These are phyloP conservation scores for Seriola dumerili DNA, from an alignment of 2,113 vertebrate genomes.

Conservation along the genomic window DNA sequence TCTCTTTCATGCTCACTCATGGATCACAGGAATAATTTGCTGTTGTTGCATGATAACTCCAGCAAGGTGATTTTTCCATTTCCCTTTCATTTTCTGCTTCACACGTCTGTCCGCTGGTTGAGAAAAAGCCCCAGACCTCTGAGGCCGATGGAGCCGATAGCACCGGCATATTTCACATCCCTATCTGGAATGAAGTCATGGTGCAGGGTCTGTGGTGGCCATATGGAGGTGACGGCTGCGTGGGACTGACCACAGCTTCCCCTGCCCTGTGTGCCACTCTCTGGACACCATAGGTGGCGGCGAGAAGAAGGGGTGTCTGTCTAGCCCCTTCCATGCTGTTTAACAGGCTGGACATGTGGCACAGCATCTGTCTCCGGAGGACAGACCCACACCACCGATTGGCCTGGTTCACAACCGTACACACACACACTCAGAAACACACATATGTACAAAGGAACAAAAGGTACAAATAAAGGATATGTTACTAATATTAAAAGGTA, in stretches of 20 bases:
- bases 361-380: constrained; percentile 75
- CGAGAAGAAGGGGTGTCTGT: constrained; percentile 57
- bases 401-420: constrained; percentile 5
- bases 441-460: neutral
- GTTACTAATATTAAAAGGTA: neutral
- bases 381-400: constrained; percentile 33
- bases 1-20: constrained; percentile 3
- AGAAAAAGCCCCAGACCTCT: neutral
- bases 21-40: neutral
- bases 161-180: neutral
- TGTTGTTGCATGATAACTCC: constrained; percentile 5
- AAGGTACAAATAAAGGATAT: neutral
- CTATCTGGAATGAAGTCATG: constrained; percentile 29
- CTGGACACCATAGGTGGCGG: constrained; percentile 66
- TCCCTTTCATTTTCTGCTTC: neutral
- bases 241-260: constrained; percentile 63
- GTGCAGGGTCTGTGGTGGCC: constrained; percentile 45
- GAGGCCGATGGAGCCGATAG: neutral
- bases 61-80: neutral
- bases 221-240: constrained; percentile 78
- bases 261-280: constrained; percentile 63
- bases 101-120: neutral
- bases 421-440: neutral
- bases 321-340: constrained; percentile 74
- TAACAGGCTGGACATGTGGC: constrained; percentile 81